phyloP scores from a whole-genome alignment of 2,888 invertebrate genomes.

The Ganaspis brasiliensis region DNA sequence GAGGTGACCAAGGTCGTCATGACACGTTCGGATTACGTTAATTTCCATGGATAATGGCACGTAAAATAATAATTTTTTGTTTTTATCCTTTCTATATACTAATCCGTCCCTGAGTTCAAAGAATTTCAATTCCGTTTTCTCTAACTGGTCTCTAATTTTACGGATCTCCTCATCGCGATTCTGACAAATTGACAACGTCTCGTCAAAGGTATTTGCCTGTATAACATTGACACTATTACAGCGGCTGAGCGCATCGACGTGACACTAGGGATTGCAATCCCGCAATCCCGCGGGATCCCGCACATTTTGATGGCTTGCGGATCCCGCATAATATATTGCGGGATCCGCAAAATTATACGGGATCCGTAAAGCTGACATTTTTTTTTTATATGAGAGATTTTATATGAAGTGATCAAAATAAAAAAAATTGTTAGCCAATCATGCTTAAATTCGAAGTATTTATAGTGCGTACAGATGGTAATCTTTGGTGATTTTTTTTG shows the following conservation, averaged over 20 bases:
- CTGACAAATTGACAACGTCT: conserved; percentile 54
- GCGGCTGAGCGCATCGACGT: conserved; percentile 53
- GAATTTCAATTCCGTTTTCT: conserved; percentile 48
- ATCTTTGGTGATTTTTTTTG: too few relatives aligned
- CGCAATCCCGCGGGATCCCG: too few relatives aligned
- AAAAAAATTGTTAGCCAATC: too few relatives aligned
- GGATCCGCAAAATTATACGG: too few relatives aligned
- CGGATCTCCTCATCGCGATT: conserved; percentile 51
- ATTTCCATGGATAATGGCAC: conserved; percentile 54
- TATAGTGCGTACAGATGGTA: too few relatives aligned
- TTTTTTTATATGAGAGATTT: too few relatives aligned
- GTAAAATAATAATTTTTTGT: conserved; percentile 52
- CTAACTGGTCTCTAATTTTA: conserved; percentile 49
- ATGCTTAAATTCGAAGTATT: too few relatives aligned
- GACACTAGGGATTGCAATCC: too few relatives aligned
- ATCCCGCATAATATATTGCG: too few relatives aligned
- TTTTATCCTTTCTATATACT: conserved; percentile 54
- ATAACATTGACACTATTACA: conserved; percentile 49
- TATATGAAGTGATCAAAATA: too few relatives aligned
- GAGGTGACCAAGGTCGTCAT: conserved; percentile 54
- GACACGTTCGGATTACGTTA: conserved; percentile 51
- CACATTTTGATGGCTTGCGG: too few relatives aligned
- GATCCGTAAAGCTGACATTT: too few relatives aligned
- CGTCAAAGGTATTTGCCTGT: conserved; percentile 56
- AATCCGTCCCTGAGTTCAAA: conserved; percentile 59